Base-by-base conservation (phyloP, 2,888 invertebrate genomes). In the Latrodectus elegans region DNA sequence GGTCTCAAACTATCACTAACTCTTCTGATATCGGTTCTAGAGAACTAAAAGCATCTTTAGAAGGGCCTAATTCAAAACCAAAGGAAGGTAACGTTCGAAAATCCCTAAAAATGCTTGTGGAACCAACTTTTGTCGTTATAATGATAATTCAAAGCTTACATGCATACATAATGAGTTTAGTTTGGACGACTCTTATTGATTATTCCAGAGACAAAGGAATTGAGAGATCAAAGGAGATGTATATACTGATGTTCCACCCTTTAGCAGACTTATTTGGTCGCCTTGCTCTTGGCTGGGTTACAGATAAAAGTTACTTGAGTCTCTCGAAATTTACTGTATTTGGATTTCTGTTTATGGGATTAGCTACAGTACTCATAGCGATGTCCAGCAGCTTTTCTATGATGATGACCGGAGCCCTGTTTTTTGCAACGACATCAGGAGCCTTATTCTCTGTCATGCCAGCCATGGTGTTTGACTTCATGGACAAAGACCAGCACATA, bases 121-220 rank as follows among this genome's bases (percentile, higher is more conserved):
- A 77, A n/a, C 52, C 64, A 8, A 17, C 51, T 9, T 77, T 77
- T 51, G 9, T 77, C 17, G 51, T 51, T 11, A 67, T 77, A 2
- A 49, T 77, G 51, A 4, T 67, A 51, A 10, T 10, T 10, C 65
- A 67, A n/a, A 67, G 76, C 17, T 9, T 17, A 12, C 17, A 17
- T n/a, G 67, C 51, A 8, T 65, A 64, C 17, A 14, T 67, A n/a
- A 49, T n/a, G 22, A 51, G 12, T 0, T 17, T 77, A 38, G 17
- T 67, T 1, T 22, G 11, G 38, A 65, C 76, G 0, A 67, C 38
- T 11, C 15, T 77, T 11, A 67, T 67, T 1, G 76, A 77, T 14
- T 51, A 51, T 22, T 64, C 67, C 1, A 65, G 76, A 22, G 76
- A 77, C 22, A 77, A 77, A 22, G 76, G 65, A 4, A 65, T 77